These are phyloP conservation scores for Osmerus eperlanus DNA, from an alignment of 2,113 vertebrate species.

Conservation along the genomic window DNA sequence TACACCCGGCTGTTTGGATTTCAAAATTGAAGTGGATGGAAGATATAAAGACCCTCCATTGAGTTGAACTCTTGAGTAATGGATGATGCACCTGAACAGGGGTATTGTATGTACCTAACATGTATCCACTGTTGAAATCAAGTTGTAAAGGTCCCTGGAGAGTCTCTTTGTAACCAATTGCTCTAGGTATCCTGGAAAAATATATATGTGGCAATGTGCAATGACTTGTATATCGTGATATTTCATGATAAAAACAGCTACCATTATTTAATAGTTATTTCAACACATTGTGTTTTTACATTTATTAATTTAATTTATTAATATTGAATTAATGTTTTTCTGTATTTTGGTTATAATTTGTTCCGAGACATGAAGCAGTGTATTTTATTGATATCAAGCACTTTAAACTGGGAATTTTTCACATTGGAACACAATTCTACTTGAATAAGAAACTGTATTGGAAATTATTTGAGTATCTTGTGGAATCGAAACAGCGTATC, in stretches of 20 bases:
- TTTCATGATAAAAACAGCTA: slow-evolving; percentile 72
- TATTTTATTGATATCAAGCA: slow-evolving; percentile 69
- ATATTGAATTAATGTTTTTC: slow-evolving; percentile 38
- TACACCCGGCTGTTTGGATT: slow-evolving; percentile 40
- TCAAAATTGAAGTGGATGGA: slow-evolving; percentile 36
- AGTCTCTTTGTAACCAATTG: slow-evolving; percentile 60
- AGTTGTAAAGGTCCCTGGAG: slow-evolving; percentile 36
- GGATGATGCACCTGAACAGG: slow-evolving; percentile 26
- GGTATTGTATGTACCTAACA: slow-evolving; percentile 42
- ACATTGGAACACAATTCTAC: slow-evolving; percentile 27
- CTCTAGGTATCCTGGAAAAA: slow-evolving; percentile 69
- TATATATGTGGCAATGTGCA: slow-evolving; percentile 88
- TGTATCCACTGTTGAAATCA: slow-evolving; percentile 45
- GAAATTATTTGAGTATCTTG: no score
- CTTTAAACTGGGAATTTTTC: slow-evolving; percentile 70
- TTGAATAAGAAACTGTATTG: no score
- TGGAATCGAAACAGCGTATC: neutral
- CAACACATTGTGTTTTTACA: slow-evolving; percentile 64
- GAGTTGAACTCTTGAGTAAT: slow-evolving; percentile 35
- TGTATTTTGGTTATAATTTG: slow-evolving; percentile 37
- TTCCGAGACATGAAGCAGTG: slow-evolving; percentile 51
- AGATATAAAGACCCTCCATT: slow-evolving; percentile 21
- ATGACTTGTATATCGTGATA: slow-evolving; percentile 85
- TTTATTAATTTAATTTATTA: slow-evolving; percentile 38
- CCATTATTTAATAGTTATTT: slow-evolving; percentile 69